Evolutionary conservation across 2,888 invertebrate genomes (phyloP).

Genomic region (Pseudolycoriella hygida): DNA sequence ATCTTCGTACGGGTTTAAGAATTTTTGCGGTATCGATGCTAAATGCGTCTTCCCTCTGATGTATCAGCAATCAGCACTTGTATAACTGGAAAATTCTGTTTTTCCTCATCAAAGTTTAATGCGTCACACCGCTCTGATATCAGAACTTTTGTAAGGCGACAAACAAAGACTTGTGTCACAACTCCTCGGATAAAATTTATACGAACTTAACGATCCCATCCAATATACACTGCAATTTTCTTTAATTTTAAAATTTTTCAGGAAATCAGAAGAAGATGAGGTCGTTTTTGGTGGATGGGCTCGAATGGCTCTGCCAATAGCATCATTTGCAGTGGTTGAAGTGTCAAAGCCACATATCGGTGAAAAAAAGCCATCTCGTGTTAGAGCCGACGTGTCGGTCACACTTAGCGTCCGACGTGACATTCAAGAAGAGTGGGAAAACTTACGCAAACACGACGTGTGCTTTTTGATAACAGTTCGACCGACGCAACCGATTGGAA

Average conservation of each 20-base stretch:
- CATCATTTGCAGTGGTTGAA: slow-evolving; percentile 85
- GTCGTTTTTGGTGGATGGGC: slow-evolving; percentile 97
- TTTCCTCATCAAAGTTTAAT: too few species aligned
- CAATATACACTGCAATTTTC: too few species aligned
- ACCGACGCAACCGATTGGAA: slow-evolving; percentile 68
- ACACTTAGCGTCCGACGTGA: slow-evolving; percentile 80
- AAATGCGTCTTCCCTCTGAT: too few species aligned
- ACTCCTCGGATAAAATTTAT: too few species aligned
- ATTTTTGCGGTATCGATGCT: too few species aligned
- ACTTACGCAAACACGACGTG: slow-evolving; percentile 90
- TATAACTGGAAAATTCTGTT: too few species aligned
- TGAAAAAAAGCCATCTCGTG: slow-evolving; percentile 87
- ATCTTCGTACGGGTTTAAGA: too few species aligned
- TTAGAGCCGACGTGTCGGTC: slow-evolving; percentile 87
- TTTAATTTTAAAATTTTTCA: slow-evolving; percentile 18
- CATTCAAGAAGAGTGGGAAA: slow-evolving; percentile 94
- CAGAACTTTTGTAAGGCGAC: too few species aligned
- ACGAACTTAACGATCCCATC: too few species aligned
- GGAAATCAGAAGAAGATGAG: slow-evolving; percentile 70
- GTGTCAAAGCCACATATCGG: slow-evolving; percentile 84
- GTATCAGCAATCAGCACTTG: too few species aligned
- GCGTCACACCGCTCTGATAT: too few species aligned
- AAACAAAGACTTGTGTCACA: too few species aligned
- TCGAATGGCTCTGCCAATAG: slow-evolving; percentile 91
- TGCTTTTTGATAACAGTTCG: slow-evolving; percentile 88